phyloP scores from a whole-genome alignment of 2,113 vertebrate genomes.

The Cyprinodon tularosa region DNA sequence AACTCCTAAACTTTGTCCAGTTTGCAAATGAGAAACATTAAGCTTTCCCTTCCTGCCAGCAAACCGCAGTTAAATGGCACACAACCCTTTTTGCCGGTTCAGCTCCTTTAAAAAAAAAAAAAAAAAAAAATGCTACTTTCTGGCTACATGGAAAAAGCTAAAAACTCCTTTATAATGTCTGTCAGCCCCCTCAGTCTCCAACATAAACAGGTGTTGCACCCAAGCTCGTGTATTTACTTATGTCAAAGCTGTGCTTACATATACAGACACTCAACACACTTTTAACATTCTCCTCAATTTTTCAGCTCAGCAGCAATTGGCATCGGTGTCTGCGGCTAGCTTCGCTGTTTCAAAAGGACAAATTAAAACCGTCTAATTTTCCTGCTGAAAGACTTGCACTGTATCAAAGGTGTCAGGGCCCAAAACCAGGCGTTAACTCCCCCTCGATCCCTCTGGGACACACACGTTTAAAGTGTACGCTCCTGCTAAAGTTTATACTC shows the following conservation, averaged over 20 bases:
- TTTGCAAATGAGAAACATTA: slow-evolving; percentile 71
- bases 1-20: slow-evolving; percentile 63
- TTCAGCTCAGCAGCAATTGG: slow-evolving; percentile 61
- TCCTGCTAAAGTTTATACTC: slow-evolving; percentile 40
- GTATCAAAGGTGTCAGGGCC: slow-evolving; percentile 69
- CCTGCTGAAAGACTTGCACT: slow-evolving; percentile 73
- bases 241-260: slow-evolving; percentile 74
- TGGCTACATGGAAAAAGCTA: slow-evolving; percentile 65
- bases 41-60: slow-evolving; percentile 60
- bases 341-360: slow-evolving; percentile 72
- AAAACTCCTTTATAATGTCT: slow-evolving; percentile 73
- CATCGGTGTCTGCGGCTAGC: slow-evolving; percentile 50
- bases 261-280: slow-evolving; percentile 77
- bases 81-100: slow-evolving; percentile 46
- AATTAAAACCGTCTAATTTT: slow-evolving; percentile 76
- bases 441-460: slow-evolving; percentile 27
- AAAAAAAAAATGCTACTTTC: slow-evolving; percentile 69
- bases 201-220: slow-evolving; percentile 79
- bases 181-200: slow-evolving; percentile 70
- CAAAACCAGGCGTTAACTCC: slow-evolving; percentile 62
- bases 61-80: slow-evolving; percentile 54
- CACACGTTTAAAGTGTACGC: slow-evolving; percentile 17
- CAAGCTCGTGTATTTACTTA: slow-evolving; percentile 74
- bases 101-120: slow-evolving; percentile 59
- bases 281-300: slow-evolving; percentile 69